Base-by-base conservation (phyloP, 2,113 vertebrate genomes). In the Salvator merianae region DNA sequence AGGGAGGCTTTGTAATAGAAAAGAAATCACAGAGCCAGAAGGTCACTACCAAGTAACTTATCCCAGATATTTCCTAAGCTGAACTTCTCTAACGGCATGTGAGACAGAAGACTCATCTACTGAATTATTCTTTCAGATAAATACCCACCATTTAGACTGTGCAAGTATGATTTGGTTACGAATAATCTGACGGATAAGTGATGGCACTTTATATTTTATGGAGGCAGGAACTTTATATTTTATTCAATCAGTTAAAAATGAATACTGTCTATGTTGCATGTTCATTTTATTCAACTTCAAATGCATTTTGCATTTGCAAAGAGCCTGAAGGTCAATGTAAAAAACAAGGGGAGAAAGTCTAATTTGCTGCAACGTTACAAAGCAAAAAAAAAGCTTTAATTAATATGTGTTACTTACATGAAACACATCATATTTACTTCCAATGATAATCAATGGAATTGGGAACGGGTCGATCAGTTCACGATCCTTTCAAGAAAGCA, bases 341-440 rank as follows among this genome's bases (percentile, higher is more conserved):
- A 74, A 26, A 43, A 30, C 26, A 65, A 65, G 14, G 62, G 22
- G 36, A 62, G 62, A 66, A 76, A 59, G 36, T 24, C 18, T 40
- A 28, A 53, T 26, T 13, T 1, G 22, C 43, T 36, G 36, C 12
- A 10, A 69, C 14, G 38, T 22, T 53, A n/a, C 14, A 70, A 28
- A 40, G n/a, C 3, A 63, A 38, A 85, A 76, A 85, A 76, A 38
- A 20, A 13, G 18, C 16, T 20, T 20, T 20, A 59, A 59, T 13
- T 62, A 32, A 84, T 55, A 34, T 28, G 6, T 71, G 81, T 73
- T 86, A 90, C 94, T 96, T 97, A 99, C 98, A 95, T 99, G 96
- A 94, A 99, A 99, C 88, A 98, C 86, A 92, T 99, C 98, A 0
- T 98, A 99, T 93, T 99, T 99, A 95, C 97, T 99, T 94, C 99